A percentile compares a stretch with the other conserved stretches of the same genome.
phyloP scores from a whole-genome alignment of 2,888 invertebrate species.

The Lamellibrachia satsuma region DNA sequence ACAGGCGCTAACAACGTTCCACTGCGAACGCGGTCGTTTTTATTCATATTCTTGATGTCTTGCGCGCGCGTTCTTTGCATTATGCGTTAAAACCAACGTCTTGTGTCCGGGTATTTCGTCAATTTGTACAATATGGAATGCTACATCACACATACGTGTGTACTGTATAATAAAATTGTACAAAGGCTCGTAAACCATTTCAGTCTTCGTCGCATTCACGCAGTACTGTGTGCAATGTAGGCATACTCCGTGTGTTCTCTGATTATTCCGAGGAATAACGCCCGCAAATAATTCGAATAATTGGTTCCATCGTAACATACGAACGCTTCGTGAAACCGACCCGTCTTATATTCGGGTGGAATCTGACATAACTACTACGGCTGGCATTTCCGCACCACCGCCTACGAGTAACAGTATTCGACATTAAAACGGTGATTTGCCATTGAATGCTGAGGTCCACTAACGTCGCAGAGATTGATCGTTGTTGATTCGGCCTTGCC shows the following conservation, averaged over 20 bases:
- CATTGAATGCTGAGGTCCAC: neutral
- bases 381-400: neutral
- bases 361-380: neutral
- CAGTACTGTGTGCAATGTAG: neutral
- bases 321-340: neutral
- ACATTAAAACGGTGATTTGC: neutral
- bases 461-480: neutral
- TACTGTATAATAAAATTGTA: neutral
- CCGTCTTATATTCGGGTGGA: neutral
- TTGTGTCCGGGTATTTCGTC: neutral
- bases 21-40: slow-evolving; percentile 2
- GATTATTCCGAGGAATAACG: neutral
- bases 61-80: neutral
- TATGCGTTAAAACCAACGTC: neutral
- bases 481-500: neutral
- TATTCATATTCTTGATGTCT: neutral
- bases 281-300: neutral
- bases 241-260: neutral
- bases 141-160: neutral
- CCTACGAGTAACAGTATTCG: neutral
- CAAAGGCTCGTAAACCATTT: neutral
- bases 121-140: neutral
- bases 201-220: neutral
- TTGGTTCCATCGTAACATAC: neutral
- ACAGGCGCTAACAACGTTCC: neutral